Conservation (phyloP, 1,140 invertebrate species). For the Chironomus tepperi region DNA sequence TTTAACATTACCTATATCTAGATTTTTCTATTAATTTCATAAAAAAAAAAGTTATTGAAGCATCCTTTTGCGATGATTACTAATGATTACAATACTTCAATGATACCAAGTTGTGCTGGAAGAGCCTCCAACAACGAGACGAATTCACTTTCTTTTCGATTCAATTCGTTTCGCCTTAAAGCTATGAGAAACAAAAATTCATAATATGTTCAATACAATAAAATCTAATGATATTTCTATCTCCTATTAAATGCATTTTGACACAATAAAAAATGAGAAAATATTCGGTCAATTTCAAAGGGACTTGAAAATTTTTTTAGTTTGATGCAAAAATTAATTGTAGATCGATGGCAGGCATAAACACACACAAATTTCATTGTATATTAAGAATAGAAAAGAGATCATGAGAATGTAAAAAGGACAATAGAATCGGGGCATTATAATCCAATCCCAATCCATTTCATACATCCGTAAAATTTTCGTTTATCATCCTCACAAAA, state of each 20-base stretch:
- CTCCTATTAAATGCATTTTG: not conserved
- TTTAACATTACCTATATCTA: no score
- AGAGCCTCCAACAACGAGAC: not conserved
- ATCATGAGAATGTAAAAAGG: constrained; percentile 3
- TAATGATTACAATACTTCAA: not conserved
- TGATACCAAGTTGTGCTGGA: not conserved
- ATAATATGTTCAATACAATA: no score
- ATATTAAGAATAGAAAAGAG: not conserved
- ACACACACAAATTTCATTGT: not conserved
- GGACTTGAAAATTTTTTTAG: not conserved
- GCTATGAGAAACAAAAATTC: no score
- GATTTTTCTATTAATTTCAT: no score
- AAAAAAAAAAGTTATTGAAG: no score
- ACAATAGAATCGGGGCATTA: not conserved
- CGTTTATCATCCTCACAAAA: constrained; percentile 16
- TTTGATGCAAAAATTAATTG: constrained; percentile 8
- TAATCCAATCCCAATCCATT: not conserved
- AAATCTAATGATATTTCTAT: not conserved
- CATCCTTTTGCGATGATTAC: not conserved
- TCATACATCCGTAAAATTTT: constrained; percentile 18
- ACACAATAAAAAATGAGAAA: not conserved
- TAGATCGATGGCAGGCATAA: not conserved
- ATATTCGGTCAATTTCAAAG: not conserved
- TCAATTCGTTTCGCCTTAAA: not conserved
- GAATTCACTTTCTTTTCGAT: not conserved